These are phyloP conservation scores for Eupithecia insigniata DNA, from an alignment of 2,888 invertebrate genomes.

Conservation along the genomic window DNA sequence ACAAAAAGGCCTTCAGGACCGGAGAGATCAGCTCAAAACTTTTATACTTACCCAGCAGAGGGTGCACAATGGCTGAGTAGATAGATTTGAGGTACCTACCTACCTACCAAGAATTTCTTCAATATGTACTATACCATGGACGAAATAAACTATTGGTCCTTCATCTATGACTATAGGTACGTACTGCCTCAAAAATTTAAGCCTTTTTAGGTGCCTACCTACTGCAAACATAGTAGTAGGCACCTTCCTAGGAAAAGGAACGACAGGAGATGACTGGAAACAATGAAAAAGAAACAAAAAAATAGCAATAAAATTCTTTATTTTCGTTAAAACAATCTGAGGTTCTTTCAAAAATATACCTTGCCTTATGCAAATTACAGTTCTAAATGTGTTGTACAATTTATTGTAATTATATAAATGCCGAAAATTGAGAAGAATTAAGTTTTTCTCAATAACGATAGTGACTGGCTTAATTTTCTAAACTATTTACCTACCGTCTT, in stretches of 20 bases:
- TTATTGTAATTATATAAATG: background rate
- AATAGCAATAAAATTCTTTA: slow-evolving; percentile 80
- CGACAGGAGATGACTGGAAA: background rate
- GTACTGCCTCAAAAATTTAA: no score
- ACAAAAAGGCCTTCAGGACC: no score
- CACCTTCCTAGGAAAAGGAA: background rate
- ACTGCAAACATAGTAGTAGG: no score
- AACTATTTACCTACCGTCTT: background rate
- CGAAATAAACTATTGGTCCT: no score
- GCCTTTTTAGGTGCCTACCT: background rate
- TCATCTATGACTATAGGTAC: no score
- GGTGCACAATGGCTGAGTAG: no score
- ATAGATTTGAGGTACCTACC: no score
- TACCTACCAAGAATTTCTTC: no score
- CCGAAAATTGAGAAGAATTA: background rate
- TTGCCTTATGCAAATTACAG: slow-evolving; percentile 47
- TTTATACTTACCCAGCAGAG: no score
- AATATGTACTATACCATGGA: no score
- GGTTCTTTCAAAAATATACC: slow-evolving; percentile 61
- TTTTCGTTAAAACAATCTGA: slow-evolving; percentile 73
- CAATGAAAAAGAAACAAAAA: slow-evolving; percentile 44
- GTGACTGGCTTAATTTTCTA: background rate
- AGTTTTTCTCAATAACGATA: background rate
- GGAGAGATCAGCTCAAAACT: no score
- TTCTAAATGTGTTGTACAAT: background rate